Base-by-base conservation (phyloP, 2,797 vertebrate species). In the Scolopax rusticola region DNA sequence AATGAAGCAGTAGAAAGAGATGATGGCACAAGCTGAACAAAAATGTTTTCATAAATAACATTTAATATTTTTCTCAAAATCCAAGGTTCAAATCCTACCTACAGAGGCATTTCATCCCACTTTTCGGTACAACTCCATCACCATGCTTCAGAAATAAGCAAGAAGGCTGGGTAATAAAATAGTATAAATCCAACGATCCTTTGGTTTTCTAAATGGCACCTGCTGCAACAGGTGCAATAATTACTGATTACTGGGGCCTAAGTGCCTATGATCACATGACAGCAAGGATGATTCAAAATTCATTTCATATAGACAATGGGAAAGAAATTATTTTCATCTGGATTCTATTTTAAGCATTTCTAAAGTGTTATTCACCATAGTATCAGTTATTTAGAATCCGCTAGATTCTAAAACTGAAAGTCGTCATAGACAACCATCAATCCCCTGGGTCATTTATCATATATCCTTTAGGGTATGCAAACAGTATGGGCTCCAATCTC, bases 271-370 rank as follows among this genome's bases (percentile, higher is more conserved):
- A 33, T 12, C 12, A 2, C 69, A 43, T 27, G 45, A 28, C 41
- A 81, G 69, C 38, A 50, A 71, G 36, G 30, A 32, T 50, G 65
- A 71, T 25, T 71, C 87, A 65, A 33, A 21, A 38, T 24, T 90
- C 24, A 84, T 84, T 75, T 81, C 83, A 54, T 5, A 57, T 4
- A 85, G 23, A 68, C 25, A 71, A 64, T 25, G 4, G 32, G 32
- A 87, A 95, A 89, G 24, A 87, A 94, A 75, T 13, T 11, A 56
- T 80, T 83, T 83, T 77, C 81, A 73, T 45, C 60, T 79, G 53
- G 18, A 54, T n/a, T 57, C 68, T 68, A 20, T 74, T 90, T 88
- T 89, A 77, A 87, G 71, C 25, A 41, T 89, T 87, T 89, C 40
- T 56, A 63, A 86, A 77, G 23, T 69, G 45, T 59, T 87, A 65